Base-by-base conservation (phyloP, 2,113 vertebrate genomes). In the Cromileptes altivelis region DNA sequence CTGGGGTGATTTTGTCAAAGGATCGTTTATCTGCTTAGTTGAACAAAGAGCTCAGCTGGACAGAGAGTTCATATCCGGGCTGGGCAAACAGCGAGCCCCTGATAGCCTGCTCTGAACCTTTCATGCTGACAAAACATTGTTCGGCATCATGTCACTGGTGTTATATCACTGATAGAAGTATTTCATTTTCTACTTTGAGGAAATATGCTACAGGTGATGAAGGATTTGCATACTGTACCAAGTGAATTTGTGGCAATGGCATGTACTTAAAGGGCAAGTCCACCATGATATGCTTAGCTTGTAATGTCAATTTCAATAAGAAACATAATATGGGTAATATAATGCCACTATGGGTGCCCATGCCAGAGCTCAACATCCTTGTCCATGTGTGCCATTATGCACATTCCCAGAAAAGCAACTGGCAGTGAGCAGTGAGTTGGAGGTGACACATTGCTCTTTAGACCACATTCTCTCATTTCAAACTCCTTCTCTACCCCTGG, bases 1-100 rank as follows among this genome's bases (percentile, higher is more conserved):
- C 52, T 21, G 52, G 19, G 52, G 9, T 55, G 21, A 55, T 55
- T 55, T 10, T 7, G 53, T n/a, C 49, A 50, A 50, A 50, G 57
- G 57, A 60, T 60, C 19, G 18, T 62, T 62, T 62, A 62, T 62
- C 33, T 63, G 61, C 33, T 63, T 21, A 21, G 8, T 63, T 63
- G 61, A 63, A 63, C 33, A 40, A 63, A 63, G 61, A 63, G 61
- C 33, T 63, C 61, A 40, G 61, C 15, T 45, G 62, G 40, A 64
- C 62, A 64, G 21, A 45, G 40, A 64, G 62, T 45, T 64, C 37
- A 64, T 45, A 15, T 23, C 62, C 6, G 62, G 21, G 6, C 37
- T 45, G 12, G 62, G 40, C 62, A 63, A 63, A 40, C 61, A 63
- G 7, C 57, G 27, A 60, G 25, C 25, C 27, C 30, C 61, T 30